These are phyloP conservation scores for Branchellion lobata DNA, from an alignment of 2,888 invertebrate species.

Conservation along the genomic window DNA sequence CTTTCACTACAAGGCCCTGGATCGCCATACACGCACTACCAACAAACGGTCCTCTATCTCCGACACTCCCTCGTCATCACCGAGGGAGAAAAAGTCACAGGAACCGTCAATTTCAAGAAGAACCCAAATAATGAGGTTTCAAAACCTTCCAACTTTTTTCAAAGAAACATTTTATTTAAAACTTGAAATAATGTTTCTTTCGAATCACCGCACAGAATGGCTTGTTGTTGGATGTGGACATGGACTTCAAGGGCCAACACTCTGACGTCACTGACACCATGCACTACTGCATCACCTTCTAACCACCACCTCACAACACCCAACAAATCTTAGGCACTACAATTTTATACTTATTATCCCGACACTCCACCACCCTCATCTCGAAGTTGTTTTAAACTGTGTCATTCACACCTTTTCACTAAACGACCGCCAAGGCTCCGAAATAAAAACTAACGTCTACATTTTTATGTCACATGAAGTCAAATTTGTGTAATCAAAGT, in stretches of 20 bases:
- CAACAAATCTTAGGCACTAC: not conserved
- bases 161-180: no score
- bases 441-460: no score
- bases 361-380: no score
- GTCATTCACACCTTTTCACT: no score
- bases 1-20: no score
- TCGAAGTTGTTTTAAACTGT: no score
- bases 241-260: not conserved
- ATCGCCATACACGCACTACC: conserved; percentile 6
- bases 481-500: no score
- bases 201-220: not conserved
- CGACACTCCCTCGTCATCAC: not conserved
- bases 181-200: not conserved
- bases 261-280: not conserved
- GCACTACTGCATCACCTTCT: conserved; percentile 11
- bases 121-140: conserved; percentile 1
- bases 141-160: no score
- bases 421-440: no score
- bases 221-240: not conserved
- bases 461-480: no score
- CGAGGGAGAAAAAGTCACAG: not conserved
- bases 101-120: not conserved
- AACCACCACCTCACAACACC: not conserved
- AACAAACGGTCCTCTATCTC: conserved; percentile 2
- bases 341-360: no score